These are phyloP conservation scores for Sebastes hubbsi DNA, from an alignment of 2,797 vertebrate genomes.

Conservation along the genomic window DNA sequence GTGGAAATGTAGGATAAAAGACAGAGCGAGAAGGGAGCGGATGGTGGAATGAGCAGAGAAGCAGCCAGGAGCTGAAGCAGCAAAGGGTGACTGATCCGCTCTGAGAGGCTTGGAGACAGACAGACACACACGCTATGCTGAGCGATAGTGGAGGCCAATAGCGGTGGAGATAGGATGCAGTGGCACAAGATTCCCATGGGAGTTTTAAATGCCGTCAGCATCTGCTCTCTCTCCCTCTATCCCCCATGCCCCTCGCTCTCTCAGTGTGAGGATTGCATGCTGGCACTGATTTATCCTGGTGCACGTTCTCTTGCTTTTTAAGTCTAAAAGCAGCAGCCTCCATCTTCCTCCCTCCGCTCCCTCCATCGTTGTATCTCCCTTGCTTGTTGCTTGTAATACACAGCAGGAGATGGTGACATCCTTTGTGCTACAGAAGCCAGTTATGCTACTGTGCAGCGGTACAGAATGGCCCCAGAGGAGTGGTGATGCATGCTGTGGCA, in stretches of 20 bases:
- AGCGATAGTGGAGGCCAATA: conserved; percentile 65
- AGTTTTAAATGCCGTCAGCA: conserved; percentile 76
- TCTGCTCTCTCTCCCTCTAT: conserved; percentile 32
- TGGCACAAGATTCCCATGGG: conserved; percentile 71
- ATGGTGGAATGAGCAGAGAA: conserved; percentile 58
- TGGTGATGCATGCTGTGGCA: conserved; percentile 52
- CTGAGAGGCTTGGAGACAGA: conserved; percentile 74
- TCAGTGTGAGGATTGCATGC: conserved; percentile 48
- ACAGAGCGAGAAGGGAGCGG: conserved; percentile 35
- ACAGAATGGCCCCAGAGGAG: conserved; percentile 62
- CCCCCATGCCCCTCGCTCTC: conserved; percentile 28
- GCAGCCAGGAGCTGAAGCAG: conserved; percentile 79
- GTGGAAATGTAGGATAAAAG: conserved; percentile 44
- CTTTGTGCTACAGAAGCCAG: conserved; percentile 59
- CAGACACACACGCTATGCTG: conserved; percentile 60
- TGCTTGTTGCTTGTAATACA: conserved; percentile 62
- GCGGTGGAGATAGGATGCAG: conserved; percentile 65
- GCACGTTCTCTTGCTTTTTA: conserved; percentile 51
- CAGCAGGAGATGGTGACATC: conserved; percentile 59
- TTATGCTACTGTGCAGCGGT: conserved; percentile 44
- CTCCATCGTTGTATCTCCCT: conserved; percentile 38
- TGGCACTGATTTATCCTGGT: conserved; percentile 62
- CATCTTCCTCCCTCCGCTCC: conserved; percentile 28
- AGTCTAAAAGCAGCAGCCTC: conserved; percentile 59
- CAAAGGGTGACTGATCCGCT: conserved; percentile 83